Evolutionary conservation across 2,888 invertebrate species (phyloP).

Genomic region (Phanerotoma sp.): DNA sequence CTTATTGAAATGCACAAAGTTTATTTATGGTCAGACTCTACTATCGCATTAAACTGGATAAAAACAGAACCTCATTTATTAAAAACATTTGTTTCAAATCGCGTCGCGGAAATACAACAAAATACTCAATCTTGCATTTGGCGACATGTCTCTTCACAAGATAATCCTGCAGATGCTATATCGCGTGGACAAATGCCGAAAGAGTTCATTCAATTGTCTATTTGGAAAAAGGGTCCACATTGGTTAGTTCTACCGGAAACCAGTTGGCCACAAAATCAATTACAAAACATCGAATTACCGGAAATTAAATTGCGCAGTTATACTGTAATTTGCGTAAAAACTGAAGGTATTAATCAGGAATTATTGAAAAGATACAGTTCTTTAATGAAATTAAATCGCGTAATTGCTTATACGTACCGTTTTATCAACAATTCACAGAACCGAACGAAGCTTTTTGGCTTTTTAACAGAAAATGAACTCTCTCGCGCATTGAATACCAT

Average conservation of each 20-base stretch:
- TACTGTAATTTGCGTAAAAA: background rate
- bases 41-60: conserved; percentile 26
- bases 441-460: no score
- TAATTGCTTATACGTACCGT: no score
- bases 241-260: background rate
- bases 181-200: conserved; percentile 26
- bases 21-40: conserved; percentile 27
- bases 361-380: background rate
- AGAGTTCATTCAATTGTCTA: background rate
- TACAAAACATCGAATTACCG: background rate
- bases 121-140: background rate
- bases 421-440: no score
- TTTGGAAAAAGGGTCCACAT: conserved; percentile 2
- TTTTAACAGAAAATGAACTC: no score
- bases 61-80: conserved; percentile 18
- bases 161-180: conserved; percentile 34
- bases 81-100: conserved; percentile 26
- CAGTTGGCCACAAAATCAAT: background rate
- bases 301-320: background rate
- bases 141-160: background rate
- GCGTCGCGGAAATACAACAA: conserved; percentile 23
- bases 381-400: no score
- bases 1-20: background rate
- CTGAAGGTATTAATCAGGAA: background rate
- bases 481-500: no score